These are phyloP conservation scores for Acomys russatus DNA, from an alignment of 2,797 vertebrate species.

Conservation along the genomic window DNA sequence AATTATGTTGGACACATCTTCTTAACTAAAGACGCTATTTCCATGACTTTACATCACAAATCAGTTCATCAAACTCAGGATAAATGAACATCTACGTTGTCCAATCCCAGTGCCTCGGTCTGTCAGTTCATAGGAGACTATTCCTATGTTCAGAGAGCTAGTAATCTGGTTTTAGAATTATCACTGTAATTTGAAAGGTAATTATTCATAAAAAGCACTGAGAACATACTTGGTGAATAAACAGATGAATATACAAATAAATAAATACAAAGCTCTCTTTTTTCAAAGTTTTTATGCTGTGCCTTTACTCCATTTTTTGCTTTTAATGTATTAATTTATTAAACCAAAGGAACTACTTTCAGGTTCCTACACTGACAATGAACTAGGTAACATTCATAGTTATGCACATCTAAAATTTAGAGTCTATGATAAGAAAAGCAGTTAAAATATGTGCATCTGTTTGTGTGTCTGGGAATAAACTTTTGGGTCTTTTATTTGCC, in stretches of 20 bases:
- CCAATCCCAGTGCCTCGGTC: not conserved
- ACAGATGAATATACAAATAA: not conserved
- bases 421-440: not conserved
- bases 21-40: not conserved
- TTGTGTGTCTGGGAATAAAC: not conserved
- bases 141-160: not conserved
- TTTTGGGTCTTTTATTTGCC: not conserved
- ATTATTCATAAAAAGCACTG: not conserved
- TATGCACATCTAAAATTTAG: not conserved
- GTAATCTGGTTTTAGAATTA: not conserved
- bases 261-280: not conserved
- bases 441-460: not conserved
- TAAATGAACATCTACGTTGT: not conserved
- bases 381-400: not conserved
- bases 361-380: not conserved
- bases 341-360: no score
- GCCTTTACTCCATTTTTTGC: not conserved
- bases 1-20: not conserved
- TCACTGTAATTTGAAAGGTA: not conserved
- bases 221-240: not conserved
- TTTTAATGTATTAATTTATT: not conserved
- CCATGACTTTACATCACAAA: not conserved
- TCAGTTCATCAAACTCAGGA: not conserved
- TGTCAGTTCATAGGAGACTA: not conserved
- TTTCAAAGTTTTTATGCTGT: slow-evolving; percentile 20